A percentile compares a stretch with the other conserved stretches of the same genome.
Conservation (phyloP, 2,797 vertebrate genomes). For the Gymnoscopelus braueri region DNA sequence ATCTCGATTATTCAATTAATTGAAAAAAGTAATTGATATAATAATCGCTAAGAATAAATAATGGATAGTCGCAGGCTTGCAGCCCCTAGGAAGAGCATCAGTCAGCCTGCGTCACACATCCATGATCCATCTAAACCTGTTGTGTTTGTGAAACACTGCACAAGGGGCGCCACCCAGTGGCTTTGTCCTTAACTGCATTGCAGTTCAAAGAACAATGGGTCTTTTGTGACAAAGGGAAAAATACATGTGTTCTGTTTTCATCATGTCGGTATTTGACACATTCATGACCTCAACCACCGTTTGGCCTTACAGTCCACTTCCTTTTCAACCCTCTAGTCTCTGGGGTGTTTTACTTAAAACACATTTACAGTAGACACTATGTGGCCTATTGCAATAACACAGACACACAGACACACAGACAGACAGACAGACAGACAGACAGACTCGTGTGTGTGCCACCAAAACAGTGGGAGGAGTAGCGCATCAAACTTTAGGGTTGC, state of each 20-base stretch:
- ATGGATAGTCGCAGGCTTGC: no score
- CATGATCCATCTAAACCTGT: not conserved
- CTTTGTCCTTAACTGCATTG: slow-evolving; percentile 26
- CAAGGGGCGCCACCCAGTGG: slow-evolving; percentile 67
- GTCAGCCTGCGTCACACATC: not conserved
- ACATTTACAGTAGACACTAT: not conserved
- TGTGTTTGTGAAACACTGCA: slow-evolving; percentile 26
- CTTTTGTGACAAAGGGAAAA: slow-evolving; percentile 52
- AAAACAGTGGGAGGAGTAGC: no score
- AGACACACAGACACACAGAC: not conserved
- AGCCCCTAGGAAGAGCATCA: not conserved
- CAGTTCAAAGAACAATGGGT: slow-evolving; percentile 53
- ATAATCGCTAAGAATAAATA: no score
- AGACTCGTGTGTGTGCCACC: no score
- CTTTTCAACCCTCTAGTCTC: slow-evolving; percentile 3
- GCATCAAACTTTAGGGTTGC: no score
- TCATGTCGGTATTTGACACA: slow-evolving; percentile 16
- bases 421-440: not conserved
- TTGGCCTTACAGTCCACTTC: not conserved
- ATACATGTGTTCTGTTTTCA: not conserved
- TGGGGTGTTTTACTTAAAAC: not conserved
- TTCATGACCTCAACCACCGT: slow-evolving; percentile 7
- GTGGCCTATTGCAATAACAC: not conserved
- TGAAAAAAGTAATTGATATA: no score
- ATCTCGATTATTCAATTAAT: no score